phyloP scores from a whole-genome alignment of 2,113 vertebrate species.

The Pithys albifrons region DNA sequence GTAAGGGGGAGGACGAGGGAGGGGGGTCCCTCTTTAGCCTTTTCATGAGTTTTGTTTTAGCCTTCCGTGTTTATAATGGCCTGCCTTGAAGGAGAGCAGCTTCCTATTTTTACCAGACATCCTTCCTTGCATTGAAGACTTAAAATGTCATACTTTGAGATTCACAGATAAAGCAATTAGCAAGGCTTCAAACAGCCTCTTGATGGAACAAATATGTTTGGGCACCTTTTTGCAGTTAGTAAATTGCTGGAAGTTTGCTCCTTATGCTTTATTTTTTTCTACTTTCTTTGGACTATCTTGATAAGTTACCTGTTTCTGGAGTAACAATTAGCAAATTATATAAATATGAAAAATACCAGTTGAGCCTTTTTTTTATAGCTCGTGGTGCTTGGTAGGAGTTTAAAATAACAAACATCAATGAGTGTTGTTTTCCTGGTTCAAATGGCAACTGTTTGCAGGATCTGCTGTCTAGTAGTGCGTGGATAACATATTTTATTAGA shows the following conservation, averaged over 20 bases:
- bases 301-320: slow-evolving; percentile 11
- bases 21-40: background rate
- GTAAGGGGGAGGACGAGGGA: background rate
- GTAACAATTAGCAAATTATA: slow-evolving; percentile 3
- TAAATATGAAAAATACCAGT: slow-evolving; percentile 28
- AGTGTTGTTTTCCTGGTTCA: slow-evolving; percentile 6
- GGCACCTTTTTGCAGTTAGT: slow-evolving; percentile 9
- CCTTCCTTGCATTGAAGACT: slow-evolving; percentile 54
- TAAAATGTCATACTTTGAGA: slow-evolving; percentile 39
- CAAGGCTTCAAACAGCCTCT: slow-evolving; percentile 47
- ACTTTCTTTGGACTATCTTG: slow-evolving; percentile 8
- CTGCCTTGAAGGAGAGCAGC: background rate
- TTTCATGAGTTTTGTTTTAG: slow-evolving; percentile 53
- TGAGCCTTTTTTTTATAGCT: background rate
- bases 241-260: slow-evolving; percentile 25
- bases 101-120: background rate
- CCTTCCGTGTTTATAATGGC: slow-evolving; percentile 50
- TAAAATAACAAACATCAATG: slow-evolving; percentile 17
- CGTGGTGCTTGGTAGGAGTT: background rate
- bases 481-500: background rate
- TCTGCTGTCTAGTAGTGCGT: background rate
- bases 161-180: slow-evolving; percentile 53
- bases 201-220: slow-evolving; percentile 29
- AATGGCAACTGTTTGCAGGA: slow-evolving; percentile 16
- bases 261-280: background rate